A percentile compares a stretch with the other conserved stretches of the same genome.
Evolutionary conservation across 2,113 vertebrate genomes (phyloP).

Genomic region (Lichenostomus cassidix): DNA sequence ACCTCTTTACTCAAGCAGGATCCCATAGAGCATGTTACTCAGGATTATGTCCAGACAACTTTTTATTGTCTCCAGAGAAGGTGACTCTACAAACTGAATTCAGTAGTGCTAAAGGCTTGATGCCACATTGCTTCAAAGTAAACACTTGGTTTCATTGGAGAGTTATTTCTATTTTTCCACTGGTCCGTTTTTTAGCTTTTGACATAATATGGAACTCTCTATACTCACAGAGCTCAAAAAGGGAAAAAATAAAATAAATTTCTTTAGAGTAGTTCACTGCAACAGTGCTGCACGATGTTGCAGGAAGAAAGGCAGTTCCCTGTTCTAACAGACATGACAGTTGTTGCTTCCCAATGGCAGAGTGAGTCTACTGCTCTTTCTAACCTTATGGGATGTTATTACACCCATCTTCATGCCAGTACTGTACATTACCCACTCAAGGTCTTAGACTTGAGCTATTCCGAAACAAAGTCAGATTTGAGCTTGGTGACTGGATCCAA

Average conservation of each 20-base stretch:
- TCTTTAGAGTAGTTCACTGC: not conserved
- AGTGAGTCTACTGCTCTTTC: not conserved
- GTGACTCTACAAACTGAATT: not conserved
- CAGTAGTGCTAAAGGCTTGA: not conserved
- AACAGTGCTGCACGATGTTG: not conserved
- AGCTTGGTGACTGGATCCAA: not conserved
- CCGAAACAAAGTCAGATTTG: not conserved
- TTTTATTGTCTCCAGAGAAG: not conserved
- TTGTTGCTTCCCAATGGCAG: not conserved
- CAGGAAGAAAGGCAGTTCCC: not conserved
- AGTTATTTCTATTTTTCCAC: not conserved
- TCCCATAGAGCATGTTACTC: not conserved
- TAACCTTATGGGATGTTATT: not conserved
- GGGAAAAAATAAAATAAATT: not conserved
- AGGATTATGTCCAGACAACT: not conserved
- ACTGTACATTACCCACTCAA: not conserved
- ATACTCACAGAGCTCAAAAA: not conserved
- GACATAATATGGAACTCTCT: not conserved
- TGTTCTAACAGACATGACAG: not conserved
- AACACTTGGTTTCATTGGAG: not conserved
- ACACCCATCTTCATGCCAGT: not conserved
- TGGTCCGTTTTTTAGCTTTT: not conserved
- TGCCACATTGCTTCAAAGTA: not conserved
- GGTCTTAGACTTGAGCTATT: not conserved
- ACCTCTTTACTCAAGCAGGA: not conserved